Evolutionary conservation across 2,113 vertebrate species (phyloP).

Genomic region (Bubo scandiacus): DNA sequence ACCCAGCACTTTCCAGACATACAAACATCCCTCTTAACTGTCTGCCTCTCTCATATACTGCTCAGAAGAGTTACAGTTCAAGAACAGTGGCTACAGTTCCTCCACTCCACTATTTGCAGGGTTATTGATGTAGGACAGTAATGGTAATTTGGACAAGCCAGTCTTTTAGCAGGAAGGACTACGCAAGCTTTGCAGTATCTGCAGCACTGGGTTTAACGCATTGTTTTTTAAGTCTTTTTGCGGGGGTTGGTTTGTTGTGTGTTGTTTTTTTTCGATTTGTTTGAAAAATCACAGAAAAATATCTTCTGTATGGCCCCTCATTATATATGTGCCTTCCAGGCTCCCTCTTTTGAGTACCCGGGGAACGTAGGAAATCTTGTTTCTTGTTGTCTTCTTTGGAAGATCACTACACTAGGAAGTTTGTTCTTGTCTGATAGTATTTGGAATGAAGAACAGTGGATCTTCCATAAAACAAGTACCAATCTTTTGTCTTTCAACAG

Average conservation of each 20-base stretch:
- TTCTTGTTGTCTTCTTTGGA: background rate
- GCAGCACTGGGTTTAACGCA: background rate
- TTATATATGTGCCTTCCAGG: background rate
- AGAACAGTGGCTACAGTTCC: background rate
- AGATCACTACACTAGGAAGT: background rate
- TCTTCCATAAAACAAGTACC: background rate
- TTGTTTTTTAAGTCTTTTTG: background rate
- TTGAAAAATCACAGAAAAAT: background rate
- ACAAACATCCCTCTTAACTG: background rate
- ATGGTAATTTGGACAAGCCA: background rate
- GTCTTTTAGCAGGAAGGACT: background rate
- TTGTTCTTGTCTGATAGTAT: background rate
- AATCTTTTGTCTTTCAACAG: background rate
- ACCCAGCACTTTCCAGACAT: background rate
- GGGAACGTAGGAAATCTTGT: background rate
- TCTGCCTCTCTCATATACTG: too few relatives aligned
- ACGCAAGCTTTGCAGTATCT: background rate
- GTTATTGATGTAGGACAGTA: background rate
- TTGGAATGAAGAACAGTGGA: background rate
- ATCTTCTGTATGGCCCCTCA: background rate
- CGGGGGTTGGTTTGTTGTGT: background rate
- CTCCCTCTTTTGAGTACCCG: background rate
- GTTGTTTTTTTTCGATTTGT: background rate
- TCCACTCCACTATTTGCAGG: background rate
- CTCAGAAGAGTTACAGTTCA: background rate